Conservation (phyloP, 2,113 vertebrate species). For the Egretta garzetta region DNA sequence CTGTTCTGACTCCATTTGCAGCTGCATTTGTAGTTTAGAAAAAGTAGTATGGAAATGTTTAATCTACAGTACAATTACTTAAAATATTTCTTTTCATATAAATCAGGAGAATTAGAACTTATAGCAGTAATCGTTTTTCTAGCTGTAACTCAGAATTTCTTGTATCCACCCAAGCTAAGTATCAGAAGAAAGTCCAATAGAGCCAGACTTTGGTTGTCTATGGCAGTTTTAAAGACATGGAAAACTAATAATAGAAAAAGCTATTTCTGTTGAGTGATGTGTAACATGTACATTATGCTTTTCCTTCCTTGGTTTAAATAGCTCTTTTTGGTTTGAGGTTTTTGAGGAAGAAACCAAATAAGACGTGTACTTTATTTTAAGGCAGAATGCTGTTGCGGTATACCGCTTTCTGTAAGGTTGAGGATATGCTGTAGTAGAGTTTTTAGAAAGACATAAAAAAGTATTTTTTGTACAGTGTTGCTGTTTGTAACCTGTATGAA, state of each 20-base stretch:
- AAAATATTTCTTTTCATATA: not conserved
- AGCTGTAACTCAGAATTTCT: not conserved
- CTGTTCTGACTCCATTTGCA: not conserved
- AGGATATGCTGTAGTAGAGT: constrained; percentile 33
- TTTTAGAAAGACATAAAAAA: constrained; percentile 11
- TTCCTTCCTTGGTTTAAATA: constrained; percentile 72
- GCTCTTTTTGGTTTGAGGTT: constrained; percentile 69
- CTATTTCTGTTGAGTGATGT: constrained; percentile 59
- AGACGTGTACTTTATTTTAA: constrained; percentile 70
- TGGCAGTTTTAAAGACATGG: constrained; percentile 30
- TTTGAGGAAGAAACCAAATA: constrained; percentile 71
- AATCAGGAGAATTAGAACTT: not conserved
- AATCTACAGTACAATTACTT: not conserved
- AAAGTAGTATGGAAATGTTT: not conserved
- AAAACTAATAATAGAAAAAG: constrained; percentile 65
- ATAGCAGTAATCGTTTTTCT: not conserved
- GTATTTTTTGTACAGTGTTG: not conserved
- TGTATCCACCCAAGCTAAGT: not conserved
- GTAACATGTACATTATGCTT: constrained; percentile 65
- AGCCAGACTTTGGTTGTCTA: constrained; percentile 22
- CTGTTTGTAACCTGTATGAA: not conserved
- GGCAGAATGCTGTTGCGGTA: constrained; percentile 65
- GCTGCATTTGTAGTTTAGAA: not conserved
- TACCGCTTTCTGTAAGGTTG: constrained; percentile 65
- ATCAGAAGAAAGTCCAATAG: not conserved